These are phyloP conservation scores for Panagrolaimus sp. DNA, from an alignment of 1,140 invertebrate genomes.

Conservation along the genomic window DNA sequence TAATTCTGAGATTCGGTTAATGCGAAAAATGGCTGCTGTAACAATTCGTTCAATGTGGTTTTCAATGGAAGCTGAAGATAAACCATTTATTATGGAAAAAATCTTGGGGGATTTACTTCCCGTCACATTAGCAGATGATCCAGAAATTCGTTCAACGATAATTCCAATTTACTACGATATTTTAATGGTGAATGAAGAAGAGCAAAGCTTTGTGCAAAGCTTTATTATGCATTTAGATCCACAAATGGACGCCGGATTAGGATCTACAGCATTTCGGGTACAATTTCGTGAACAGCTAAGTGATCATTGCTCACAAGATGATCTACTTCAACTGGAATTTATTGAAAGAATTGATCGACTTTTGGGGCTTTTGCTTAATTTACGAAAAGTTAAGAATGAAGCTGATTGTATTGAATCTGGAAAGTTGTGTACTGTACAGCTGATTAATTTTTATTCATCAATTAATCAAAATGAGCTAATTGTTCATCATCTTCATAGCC, in stretches of 20 bases:
- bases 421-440: conserved; percentile 93
- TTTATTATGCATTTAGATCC: conserved; percentile 86
- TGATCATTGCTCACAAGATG: conserved; percentile 23
- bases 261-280: conserved; percentile 68
- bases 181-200: conserved; percentile 78
- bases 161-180: conserved; percentile 97
- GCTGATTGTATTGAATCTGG: conserved; percentile 79
- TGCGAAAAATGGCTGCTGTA: neutral
- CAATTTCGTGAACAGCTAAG: conserved; percentile 69
- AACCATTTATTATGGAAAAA: neutral
- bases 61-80: neutral
- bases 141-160: conserved; percentile 68
- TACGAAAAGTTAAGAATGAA: conserved; percentile 70
- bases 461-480: conserved; percentile 90
- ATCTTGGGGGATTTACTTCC: conserved; percentile 6
- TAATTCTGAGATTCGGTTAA: neutral
- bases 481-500: conserved; percentile 86
- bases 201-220: conserved; percentile 68
- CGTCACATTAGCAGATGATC: neutral
- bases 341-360: conserved; percentile 71
- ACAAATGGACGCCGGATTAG: conserved; percentile 73
- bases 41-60: conserved; percentile 4
- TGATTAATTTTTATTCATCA: conserved; percentile 84
- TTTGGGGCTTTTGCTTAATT: conserved; percentile 76
- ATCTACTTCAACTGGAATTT: conserved; percentile 65